Conservation (phyloP, 2,888 invertebrate genomes). For the Xestia sexstrigata region DNA sequence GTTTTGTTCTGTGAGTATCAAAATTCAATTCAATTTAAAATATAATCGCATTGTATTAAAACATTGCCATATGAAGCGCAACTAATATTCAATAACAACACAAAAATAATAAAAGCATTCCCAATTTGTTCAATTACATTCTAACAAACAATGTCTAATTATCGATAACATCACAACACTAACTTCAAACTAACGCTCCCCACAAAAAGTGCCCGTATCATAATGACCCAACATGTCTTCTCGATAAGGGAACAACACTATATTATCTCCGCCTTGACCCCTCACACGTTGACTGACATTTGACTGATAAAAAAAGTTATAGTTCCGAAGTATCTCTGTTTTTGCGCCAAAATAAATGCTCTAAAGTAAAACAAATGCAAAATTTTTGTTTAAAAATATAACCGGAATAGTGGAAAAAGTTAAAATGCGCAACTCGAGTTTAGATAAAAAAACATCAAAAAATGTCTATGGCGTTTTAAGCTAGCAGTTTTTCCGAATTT, state of each 20-base stretch:
- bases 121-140: constrained; percentile 27
- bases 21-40: not conserved
- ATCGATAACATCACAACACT: constrained; percentile 33
- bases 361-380: not conserved
- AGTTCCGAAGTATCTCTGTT: constrained; percentile 32
- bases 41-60: not conserved
- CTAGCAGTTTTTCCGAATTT: not conserved
- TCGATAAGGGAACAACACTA: constrained; percentile 48
- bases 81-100: not conserved
- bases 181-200: constrained; percentile 5
- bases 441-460: not conserved
- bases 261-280: constrained; percentile 67
- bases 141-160: constrained; percentile 8
- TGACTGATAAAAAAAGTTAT: constrained; percentile 53
- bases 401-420: not conserved
- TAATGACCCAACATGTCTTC: constrained; percentile 60
- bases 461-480: constrained; percentile 3
- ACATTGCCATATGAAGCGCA: not conserved
- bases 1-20: not conserved
- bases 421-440: too few relatives aligned
- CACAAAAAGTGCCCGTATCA: constrained; percentile 49
- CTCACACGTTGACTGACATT: constrained; percentile 58
- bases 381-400: not conserved
- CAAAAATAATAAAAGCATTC: not conserved
- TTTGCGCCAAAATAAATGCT: constrained; percentile 42